Percentiles rank a stretch among this genome's conserved stretches.
Evolutionary conservation across 1,140 invertebrate species (phyloP).

Genomic region (Bicyclus anynana): DNA sequence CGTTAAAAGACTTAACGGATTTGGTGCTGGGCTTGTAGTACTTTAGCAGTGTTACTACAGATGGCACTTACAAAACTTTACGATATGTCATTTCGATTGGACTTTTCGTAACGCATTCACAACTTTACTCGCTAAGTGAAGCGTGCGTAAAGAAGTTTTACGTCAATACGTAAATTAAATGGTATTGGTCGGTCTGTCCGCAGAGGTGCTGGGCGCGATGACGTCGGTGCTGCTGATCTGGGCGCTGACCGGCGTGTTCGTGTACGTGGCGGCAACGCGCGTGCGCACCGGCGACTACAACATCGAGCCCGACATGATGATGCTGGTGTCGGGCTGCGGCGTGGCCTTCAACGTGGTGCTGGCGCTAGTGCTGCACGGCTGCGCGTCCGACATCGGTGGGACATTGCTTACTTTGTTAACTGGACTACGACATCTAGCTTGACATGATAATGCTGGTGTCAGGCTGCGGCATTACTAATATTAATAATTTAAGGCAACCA

Average conservation of each 20-base stretch:
- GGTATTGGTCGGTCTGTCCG: too few relatives aligned
- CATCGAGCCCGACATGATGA: conserved; percentile 91
- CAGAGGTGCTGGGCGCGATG: conserved; percentile 83
- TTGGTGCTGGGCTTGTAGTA: too few relatives aligned
- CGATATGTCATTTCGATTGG: too few relatives aligned
- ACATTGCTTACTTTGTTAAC: background rate
- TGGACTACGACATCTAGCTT: conserved; percentile 71
- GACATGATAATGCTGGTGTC: conserved; percentile 93
- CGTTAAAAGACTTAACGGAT: too few relatives aligned
- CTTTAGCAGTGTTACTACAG: too few relatives aligned
- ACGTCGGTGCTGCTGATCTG: conserved; percentile 85
- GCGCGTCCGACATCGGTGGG: conserved; percentile 70
- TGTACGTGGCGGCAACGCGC: conserved; percentile 87
- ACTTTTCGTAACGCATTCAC: too few relatives aligned
- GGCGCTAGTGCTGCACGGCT: conserved; percentile 85
- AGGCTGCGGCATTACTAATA: conserved; percentile 89
- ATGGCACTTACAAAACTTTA: too few relatives aligned
- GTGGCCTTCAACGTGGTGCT: conserved; percentile 92
- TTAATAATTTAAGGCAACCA: too few relatives aligned
- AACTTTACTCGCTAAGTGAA: too few relatives aligned
- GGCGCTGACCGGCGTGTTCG: conserved; percentile 91
- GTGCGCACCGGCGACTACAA: conserved; percentile 85
- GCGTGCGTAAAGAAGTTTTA: too few relatives aligned
- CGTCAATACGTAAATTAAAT: too few relatives aligned
- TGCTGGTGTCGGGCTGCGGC: conserved; percentile 89